phyloP scores from a whole-genome alignment of 2,113 vertebrate genomes.

The Halcyon malimbica region DNA sequence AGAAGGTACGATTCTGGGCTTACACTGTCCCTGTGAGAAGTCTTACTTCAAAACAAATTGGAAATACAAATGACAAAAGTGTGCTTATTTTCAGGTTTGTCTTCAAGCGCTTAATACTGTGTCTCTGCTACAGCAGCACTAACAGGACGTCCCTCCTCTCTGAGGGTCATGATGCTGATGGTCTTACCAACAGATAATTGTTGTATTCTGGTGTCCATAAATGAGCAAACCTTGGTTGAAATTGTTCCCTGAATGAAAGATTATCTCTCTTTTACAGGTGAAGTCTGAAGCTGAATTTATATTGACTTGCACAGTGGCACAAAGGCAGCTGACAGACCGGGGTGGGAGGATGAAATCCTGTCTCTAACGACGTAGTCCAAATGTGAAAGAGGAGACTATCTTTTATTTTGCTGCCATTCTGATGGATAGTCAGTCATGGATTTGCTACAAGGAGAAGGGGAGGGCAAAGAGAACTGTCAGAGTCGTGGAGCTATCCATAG shows the following conservation, averaged over 20 bases:
- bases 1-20: neutral
- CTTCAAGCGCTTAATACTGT: neutral
- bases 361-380: neutral
- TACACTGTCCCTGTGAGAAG: neutral
- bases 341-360: neutral
- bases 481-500: neutral
- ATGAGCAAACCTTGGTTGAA: neutral
- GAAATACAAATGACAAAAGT: neutral
- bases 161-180: rapidly evolving
- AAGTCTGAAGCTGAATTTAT: neutral
- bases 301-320: neutral
- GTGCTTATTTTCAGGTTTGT: neutral
- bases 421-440: neutral
- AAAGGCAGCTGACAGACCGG: neutral
- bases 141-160: neutral
- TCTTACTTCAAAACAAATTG: neutral
- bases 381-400: neutral
- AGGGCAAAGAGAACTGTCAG: neutral
- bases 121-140: neutral
- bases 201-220: neutral
- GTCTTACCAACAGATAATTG: neutral
- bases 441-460: neutral
- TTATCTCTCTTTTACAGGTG: neutral
- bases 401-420: neutral
- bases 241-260: neutral